Conservation (phyloP, 2,888 invertebrate species). For the Zelleria hepariella region DNA sequence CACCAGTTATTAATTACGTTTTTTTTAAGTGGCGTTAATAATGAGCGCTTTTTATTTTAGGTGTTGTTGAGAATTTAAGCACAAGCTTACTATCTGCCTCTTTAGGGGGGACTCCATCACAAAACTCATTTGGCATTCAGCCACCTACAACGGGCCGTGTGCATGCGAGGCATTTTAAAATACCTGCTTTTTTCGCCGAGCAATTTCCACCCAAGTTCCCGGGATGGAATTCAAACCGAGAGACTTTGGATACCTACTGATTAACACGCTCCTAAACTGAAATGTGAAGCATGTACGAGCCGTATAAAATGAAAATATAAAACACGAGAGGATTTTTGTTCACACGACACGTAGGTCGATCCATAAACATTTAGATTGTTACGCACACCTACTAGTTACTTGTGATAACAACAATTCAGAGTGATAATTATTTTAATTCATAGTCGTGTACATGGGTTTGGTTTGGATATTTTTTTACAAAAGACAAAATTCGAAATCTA, state of each 20-base stretch:
- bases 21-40: background rate
- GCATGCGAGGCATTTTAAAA: constrained; percentile 58
- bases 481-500: background rate
- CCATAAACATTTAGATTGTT: too few relatives aligned
- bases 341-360: too few relatives aligned
- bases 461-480: too few relatives aligned
- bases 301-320: too few relatives aligned
- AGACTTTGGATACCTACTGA: background rate
- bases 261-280: background rate
- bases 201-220: constrained; percentile 36
- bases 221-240: constrained; percentile 25
- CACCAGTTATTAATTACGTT: background rate
- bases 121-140: constrained; percentile 70
- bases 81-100: constrained; percentile 45
- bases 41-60: constrained; percentile 8
- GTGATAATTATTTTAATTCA: too few relatives aligned
- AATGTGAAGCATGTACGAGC: background rate
- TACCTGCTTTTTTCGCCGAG: constrained; percentile 47
- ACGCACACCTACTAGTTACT: too few relatives aligned
- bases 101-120: constrained; percentile 56
- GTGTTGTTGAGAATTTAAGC: constrained; percentile 36
- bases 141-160: constrained; percentile 59
- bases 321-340: too few relatives aligned
- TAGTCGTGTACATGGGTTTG: too few relatives aligned
- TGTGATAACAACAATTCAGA: too few relatives aligned